Conservation (phyloP, 1,140 invertebrate genomes). For the Heliconius melpomene region DNA sequence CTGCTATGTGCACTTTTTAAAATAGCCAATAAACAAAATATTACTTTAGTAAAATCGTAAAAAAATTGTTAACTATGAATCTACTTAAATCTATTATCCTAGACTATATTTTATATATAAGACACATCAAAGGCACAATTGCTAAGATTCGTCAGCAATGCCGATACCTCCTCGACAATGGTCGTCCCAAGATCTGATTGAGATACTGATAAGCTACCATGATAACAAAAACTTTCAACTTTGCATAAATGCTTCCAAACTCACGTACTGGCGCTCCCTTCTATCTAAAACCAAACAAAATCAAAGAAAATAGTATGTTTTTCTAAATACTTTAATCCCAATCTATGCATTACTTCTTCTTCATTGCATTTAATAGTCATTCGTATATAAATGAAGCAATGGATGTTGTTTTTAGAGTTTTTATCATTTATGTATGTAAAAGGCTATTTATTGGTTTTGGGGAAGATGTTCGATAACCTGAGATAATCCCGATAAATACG, state of each 20-base stretch:
- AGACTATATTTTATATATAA: background rate
- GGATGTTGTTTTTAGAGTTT: slow-evolving; percentile 17
- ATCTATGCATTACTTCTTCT: slow-evolving; percentile 40
- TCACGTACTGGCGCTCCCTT: slow-evolving; percentile 53
- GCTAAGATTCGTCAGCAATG: slow-evolving; percentile 4
- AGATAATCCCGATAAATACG: slow-evolving; percentile 69
- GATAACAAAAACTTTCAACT: slow-evolving; percentile 46
- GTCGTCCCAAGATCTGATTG: slow-evolving; percentile 44
- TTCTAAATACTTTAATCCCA: background rate
- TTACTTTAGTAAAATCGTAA: no score
- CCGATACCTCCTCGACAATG: slow-evolving; percentile 22
- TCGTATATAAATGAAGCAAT: slow-evolving; percentile 20
- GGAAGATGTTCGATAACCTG: slow-evolving; percentile 60
- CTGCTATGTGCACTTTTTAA: no score
- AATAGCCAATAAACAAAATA: no score
- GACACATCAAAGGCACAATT: slow-evolving; percentile 5
- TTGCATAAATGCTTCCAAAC: slow-evolving; percentile 65
- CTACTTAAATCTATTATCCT: background rate
- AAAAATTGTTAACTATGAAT: background rate
- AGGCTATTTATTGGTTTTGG: slow-evolving; percentile 35
- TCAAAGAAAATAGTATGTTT: slow-evolving; percentile 29
- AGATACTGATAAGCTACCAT: slow-evolving; percentile 46
- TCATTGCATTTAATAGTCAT: background rate
- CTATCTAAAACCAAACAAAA: slow-evolving; percentile 42
- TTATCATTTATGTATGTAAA: background rate